Percentiles rank a stretch among this genome's conserved stretches.
These are phyloP conservation scores for Ardeotis arabs DNA, from an alignment of 2,113 vertebrate genomes.

Conservation along the genomic window DNA sequence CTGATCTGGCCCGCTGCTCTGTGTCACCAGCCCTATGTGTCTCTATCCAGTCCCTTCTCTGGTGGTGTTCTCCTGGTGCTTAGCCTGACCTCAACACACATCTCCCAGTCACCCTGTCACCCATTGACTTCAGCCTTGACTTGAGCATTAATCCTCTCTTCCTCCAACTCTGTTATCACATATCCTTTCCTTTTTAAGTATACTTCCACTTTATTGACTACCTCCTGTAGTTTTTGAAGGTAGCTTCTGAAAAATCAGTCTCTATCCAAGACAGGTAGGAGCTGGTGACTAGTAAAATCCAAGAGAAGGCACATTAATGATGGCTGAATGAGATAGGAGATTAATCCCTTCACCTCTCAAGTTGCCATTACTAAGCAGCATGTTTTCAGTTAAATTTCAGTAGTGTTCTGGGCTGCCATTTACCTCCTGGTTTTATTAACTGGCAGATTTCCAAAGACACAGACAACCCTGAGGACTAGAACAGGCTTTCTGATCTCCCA, in stretches of 20 bases:
- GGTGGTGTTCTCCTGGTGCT: background rate
- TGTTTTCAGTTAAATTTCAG: background rate
- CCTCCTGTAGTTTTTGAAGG: background rate
- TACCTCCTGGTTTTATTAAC: background rate
- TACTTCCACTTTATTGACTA: background rate
- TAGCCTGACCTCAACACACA: background rate
- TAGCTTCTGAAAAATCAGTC: background rate
- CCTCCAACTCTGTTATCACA: background rate
- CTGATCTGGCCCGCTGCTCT: background rate
- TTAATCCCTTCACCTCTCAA: background rate
- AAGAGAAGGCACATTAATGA: background rate
- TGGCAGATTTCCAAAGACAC: background rate
- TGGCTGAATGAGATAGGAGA: background rate
- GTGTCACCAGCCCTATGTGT: background rate
- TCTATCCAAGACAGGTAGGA: background rate
- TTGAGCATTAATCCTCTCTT: background rate
- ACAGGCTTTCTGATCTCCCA: background rate
- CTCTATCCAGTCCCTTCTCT: background rate
- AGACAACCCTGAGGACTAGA: background rate
- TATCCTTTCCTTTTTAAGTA: background rate
- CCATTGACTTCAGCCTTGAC: background rate
- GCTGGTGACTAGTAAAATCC: background rate
- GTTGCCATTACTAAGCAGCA: background rate
- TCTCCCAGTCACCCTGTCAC: background rate
- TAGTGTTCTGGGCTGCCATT: background rate